Evolutionary conservation across 2,888 invertebrate species (phyloP).

Genomic region (Coelinius sp.): DNA sequence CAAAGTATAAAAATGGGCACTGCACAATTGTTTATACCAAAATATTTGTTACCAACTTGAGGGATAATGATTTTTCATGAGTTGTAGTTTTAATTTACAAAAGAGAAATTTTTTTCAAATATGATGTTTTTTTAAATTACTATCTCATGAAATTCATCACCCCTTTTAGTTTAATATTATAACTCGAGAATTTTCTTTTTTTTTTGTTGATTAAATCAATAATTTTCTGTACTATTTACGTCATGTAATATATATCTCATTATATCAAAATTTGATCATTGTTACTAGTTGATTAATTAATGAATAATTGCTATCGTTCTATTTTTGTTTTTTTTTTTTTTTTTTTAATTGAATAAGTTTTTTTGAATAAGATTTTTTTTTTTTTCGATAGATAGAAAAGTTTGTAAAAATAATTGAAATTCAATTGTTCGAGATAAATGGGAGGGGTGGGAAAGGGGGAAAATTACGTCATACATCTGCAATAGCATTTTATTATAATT

Average conservation of each 20-base stretch:
- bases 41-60: conserved; percentile 38
- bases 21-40: conserved; percentile 42
- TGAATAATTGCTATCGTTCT: background rate
- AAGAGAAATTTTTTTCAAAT: background rate
- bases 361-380: background rate
- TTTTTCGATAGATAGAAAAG: conserved; percentile 18
- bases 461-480: background rate
- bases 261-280: conserved; percentile 3
- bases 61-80: background rate
- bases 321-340: background rate
- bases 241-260: conserved; percentile 20
- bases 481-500: conserved; percentile 7
- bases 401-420: background rate
- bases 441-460: background rate
- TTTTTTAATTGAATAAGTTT: no score
- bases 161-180: background rate
- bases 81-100: background rate
- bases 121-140: no score
- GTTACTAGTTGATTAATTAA: conserved; percentile 20
- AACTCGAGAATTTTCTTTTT: background rate
- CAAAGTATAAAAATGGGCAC: conserved; percentile 18
- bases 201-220: conserved; percentile 15
- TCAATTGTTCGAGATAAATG: background rate
- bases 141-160: background rate
- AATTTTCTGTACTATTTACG: conserved; percentile 16